These are phyloP conservation scores for Nasonia giraulti DNA, from an alignment of 1,140 invertebrate species.

Conservation along the genomic window DNA sequence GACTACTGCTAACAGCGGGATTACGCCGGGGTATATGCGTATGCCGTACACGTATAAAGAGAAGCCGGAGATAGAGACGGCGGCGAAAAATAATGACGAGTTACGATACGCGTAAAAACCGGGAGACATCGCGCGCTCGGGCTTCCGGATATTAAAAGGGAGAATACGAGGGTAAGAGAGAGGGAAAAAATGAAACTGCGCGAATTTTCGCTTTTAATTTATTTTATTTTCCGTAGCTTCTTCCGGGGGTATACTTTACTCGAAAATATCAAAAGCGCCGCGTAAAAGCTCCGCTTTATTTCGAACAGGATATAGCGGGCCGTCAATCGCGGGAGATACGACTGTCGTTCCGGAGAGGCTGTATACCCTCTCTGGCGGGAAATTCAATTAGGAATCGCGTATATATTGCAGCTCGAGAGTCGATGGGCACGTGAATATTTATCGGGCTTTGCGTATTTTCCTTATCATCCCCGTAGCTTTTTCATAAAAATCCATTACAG, in stretches of 20 bases:
- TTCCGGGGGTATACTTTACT: not conserved
- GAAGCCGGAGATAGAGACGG: conserved; percentile 1
- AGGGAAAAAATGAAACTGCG: not conserved
- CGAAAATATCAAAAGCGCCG: not conserved
- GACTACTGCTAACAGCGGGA: conserved; percentile 31
- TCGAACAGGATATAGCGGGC: not conserved
- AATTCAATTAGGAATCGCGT: not conserved
- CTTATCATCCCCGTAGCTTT: no score
- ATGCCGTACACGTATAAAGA: no score
- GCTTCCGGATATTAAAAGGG: conserved; percentile 29
- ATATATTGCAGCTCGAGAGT: no score
- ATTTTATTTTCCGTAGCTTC: not conserved
- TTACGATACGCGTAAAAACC: conserved; percentile 9
- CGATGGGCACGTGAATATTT: no score
- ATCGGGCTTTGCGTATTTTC: no score
- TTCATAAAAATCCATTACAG: no score
- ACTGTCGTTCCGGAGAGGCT: not conserved
- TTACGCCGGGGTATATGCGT: not conserved
- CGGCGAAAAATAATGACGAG: conserved; percentile 32
- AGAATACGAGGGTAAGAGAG: not conserved
- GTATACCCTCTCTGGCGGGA: not conserved
- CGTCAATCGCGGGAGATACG: not conserved
- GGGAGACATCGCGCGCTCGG: not conserved
- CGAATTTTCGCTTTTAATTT: not conserved
- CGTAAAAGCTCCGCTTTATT: not conserved